These are phyloP conservation scores for Hyperoplus immaculatus DNA, from an alignment of 2,797 vertebrate species.

Conservation along the genomic window DNA sequence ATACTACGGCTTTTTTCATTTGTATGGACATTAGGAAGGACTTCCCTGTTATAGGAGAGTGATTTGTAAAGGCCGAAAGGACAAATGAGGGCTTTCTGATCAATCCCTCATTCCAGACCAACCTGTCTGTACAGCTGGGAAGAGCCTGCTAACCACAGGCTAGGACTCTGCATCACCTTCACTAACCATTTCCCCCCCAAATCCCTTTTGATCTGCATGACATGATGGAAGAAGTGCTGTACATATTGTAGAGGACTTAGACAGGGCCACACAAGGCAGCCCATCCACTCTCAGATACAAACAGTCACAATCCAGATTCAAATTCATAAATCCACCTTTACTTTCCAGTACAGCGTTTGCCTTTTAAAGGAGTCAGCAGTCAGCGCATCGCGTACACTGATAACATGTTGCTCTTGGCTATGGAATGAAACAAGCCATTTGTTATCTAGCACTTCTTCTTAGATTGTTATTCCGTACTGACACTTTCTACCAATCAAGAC, in stretches of 20 bases:
- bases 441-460: not conserved
- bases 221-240: constrained; percentile 35
- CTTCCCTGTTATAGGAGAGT: constrained; percentile 7
- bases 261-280: not conserved
- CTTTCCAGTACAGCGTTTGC: not conserved
- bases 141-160: constrained; percentile 53
- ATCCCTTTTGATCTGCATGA: constrained; percentile 61
- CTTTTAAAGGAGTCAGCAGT: not conserved
- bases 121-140: constrained; percentile 43
- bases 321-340: not conserved
- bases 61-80: constrained; percentile 26
- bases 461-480: not conserved
- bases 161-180: constrained; percentile 58
- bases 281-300: not conserved
- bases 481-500: not conserved
- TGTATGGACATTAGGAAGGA: not conserved
- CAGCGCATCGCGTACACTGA: not conserved
- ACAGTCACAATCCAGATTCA: too few species aligned
- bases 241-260: constrained; percentile 2
- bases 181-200: constrained; percentile 53
- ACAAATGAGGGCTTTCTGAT: constrained; percentile 53
- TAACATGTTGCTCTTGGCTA: not conserved
- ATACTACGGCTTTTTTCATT: not conserved
- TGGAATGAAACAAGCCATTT: not conserved
- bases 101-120: constrained; percentile 38